Conservation (phyloP, 2,113 vertebrate species). For the Bucco capensis region DNA sequence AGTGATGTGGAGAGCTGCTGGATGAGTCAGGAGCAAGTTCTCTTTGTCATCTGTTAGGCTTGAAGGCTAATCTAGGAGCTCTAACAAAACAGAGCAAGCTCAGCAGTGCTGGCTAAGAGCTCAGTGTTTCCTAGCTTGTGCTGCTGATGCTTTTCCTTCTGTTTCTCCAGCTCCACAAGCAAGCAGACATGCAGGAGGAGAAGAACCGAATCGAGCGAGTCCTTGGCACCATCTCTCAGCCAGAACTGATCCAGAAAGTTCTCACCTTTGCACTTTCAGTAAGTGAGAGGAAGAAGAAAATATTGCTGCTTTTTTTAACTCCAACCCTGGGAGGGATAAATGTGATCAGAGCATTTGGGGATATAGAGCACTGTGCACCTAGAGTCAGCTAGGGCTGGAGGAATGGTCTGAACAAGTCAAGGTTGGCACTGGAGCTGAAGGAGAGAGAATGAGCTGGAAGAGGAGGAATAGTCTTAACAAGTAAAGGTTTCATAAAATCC, state of each 20-base stretch:
- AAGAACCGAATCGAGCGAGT: constrained; percentile 95
- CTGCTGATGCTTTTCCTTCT: background rate
- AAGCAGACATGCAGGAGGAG: constrained; percentile 98
- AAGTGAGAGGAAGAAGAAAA: no score
- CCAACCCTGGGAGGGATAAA: no score
- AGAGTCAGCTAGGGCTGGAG: no score
- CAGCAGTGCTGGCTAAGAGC: background rate
- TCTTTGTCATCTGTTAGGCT: background rate
- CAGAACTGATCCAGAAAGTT: constrained; percentile 96
- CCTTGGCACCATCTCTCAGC: constrained; percentile 89
- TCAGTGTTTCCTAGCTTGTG: accelerated
- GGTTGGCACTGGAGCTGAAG: no score
- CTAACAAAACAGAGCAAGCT: accelerated
- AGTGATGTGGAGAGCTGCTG: background rate
- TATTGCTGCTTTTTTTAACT: background rate
- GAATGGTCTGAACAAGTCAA: no score
- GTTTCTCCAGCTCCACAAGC: constrained; percentile 89
- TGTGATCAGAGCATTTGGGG: no score
- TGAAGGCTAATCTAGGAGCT: background rate
- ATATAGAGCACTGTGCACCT: no score
- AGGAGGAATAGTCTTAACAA: no score
- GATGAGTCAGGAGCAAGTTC: background rate
- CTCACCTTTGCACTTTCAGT: constrained; percentile 96
- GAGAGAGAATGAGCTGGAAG: no score
- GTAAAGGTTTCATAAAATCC: no score